Conservation (phyloP, 2,113 vertebrate species). For the Balaeniceps rex region DNA sequence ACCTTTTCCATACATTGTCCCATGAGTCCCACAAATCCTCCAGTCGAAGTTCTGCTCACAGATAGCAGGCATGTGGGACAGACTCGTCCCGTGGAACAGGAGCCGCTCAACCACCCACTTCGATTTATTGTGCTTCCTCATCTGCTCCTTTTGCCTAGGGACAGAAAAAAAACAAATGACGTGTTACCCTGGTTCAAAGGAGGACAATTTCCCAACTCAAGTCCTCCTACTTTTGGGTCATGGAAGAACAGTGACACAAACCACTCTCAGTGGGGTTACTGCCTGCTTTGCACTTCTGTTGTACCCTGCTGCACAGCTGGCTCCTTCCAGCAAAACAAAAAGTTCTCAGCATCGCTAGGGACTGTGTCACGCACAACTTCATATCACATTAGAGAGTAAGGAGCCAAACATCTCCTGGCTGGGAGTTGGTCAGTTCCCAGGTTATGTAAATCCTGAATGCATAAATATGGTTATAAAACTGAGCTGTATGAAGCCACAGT, state of each 20-base stretch:
- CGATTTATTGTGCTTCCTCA: conserved; percentile 73
- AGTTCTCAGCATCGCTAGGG: neutral
- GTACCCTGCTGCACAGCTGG: conserved; percentile 11
- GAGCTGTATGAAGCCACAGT: neutral
- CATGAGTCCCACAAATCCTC: conserved; percentile 86
- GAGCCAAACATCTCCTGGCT: neutral
- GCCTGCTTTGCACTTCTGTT: neutral
- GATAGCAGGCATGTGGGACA: conserved; percentile 69
- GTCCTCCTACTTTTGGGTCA: neutral
- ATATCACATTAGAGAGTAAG: neutral
- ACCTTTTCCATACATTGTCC: conserved; percentile 89
- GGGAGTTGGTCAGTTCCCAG: neutral
- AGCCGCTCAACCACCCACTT: conserved; percentile 70
- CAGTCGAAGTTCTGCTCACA: conserved; percentile 91
- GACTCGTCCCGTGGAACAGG: conserved; percentile 87
- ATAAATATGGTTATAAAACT: conserved; percentile 18
- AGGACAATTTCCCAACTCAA: neutral
- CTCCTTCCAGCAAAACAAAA: conserved; percentile 18
- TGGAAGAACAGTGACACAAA: neutral
- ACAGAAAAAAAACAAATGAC: neutral
- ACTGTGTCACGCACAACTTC: neutral
- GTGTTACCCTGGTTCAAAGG: neutral
- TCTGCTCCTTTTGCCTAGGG: conserved; percentile 87
- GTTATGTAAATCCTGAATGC: conserved; percentile 17
- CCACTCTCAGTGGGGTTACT: neutral